phyloP scores from a whole-genome alignment of 2,113 vertebrate species.

The Pelodiscus sinensis region DNA sequence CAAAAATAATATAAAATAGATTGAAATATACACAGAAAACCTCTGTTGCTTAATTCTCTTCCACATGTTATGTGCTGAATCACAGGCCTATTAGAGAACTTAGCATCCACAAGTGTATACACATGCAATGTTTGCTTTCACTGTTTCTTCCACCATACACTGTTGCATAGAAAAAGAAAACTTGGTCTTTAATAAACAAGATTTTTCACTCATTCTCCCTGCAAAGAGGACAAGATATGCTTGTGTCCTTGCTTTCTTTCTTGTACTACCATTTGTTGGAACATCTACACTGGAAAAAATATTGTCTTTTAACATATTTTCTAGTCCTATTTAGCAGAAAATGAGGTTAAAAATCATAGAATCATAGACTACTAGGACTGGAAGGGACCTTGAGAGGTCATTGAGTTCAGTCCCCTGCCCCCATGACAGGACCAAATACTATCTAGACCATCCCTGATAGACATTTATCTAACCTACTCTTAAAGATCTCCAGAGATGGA shows the following conservation, averaged over 20 bases:
- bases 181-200: background rate
- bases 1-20: background rate
- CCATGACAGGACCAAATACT: no score
- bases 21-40: background rate
- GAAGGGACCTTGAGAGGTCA: no score
- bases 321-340: background rate
- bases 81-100: background rate
- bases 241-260: background rate
- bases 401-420: no score
- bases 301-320: fast-evolving
- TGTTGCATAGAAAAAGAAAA: background rate
- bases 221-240: background rate
- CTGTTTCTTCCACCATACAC: background rate
- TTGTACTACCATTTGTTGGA: background rate
- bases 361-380: no score
- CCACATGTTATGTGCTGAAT: background rate
- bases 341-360: background rate
- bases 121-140: background rate
- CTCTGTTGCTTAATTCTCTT: background rate
- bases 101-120: background rate
- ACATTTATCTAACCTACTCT: no score
- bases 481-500: no score
- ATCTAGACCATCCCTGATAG: no score
- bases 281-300: background rate
- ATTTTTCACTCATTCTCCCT: background rate